Percentiles rank a stretch among this genome's conserved stretches.
Conservation (phyloP, 2,888 invertebrate species). For the Agrochola litura region DNA sequence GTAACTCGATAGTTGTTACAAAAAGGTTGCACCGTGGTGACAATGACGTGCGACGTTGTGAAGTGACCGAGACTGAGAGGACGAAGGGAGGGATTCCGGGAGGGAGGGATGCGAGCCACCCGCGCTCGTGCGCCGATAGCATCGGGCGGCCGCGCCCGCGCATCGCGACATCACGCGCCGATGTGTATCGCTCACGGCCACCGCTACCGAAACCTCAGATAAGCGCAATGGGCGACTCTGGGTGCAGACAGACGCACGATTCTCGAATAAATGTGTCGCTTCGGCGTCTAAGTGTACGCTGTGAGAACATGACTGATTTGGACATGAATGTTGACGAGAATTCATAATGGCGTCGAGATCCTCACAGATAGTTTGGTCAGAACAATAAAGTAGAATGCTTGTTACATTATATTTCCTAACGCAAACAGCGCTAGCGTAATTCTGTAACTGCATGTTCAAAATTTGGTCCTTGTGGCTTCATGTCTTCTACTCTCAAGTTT, state of each 20-base stretch:
- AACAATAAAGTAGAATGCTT: slow-evolving; percentile 47
- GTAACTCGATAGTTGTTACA: slow-evolving; percentile 15
- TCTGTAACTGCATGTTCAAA: not conserved
- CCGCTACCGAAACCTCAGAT: slow-evolving; percentile 77
- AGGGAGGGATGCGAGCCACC: slow-evolving; percentile 64
- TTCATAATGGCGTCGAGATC: slow-evolving; percentile 61
- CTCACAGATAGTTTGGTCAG: slow-evolving; percentile 47
- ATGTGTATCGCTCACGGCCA: slow-evolving; percentile 79
- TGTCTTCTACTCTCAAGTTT: slow-evolving; percentile 29
- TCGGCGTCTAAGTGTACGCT: slow-evolving; percentile 69
- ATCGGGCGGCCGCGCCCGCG: slow-evolving; percentile 77
- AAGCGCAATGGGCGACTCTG: slow-evolving; percentile 70
- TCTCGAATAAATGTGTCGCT: slow-evolving; percentile 84
- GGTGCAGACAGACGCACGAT: slow-evolving; percentile 80
- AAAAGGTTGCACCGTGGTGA: slow-evolving; percentile 33
- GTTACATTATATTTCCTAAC: slow-evolving; percentile 29
- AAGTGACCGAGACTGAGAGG: slow-evolving; percentile 38
- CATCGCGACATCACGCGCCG: slow-evolving; percentile 86
- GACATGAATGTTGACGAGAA: slow-evolving; percentile 61
- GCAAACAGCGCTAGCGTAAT: not conserved
- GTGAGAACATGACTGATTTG: slow-evolving; percentile 68
- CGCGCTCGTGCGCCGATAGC: slow-evolving; percentile 81
- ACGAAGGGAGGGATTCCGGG: slow-evolving; percentile 42
- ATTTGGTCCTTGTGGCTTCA: not conserved
- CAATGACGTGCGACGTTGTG: slow-evolving; percentile 57